These are phyloP conservation scores for Boleophthalmus pectinirostris DNA, from an alignment of 2,113 vertebrate genomes.

Conservation along the genomic window DNA sequence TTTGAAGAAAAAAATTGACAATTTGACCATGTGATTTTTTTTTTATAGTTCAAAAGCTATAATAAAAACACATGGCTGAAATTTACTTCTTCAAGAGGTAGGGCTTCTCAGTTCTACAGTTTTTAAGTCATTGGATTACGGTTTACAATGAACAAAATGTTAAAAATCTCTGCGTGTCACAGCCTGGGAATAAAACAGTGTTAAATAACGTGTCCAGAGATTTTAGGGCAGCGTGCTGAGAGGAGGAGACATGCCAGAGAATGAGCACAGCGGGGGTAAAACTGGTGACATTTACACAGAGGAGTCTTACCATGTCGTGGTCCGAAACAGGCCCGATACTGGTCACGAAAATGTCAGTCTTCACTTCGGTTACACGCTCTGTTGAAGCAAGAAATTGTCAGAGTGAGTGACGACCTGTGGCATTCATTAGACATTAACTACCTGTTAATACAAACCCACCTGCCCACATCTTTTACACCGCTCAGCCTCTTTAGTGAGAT, in stretches of 20 bases:
- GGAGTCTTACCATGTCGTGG: constrained; percentile 94
- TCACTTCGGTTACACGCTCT: constrained; percentile 99
- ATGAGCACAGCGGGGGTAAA: constrained; percentile 3
- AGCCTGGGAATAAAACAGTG: too few species aligned
- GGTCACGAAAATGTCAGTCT: constrained; percentile 99
- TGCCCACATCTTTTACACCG: constrained; percentile 74
- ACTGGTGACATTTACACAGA: constrained; percentile 66
- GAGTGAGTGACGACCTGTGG: constrained; percentile 83
- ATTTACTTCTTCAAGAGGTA: too few species aligned
- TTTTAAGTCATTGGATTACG: too few species aligned
- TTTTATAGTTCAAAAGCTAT: too few species aligned
- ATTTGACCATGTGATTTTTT: too few species aligned
- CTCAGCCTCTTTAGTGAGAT: constrained; percentile 50
- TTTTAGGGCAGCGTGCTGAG: constrained; percentile 10
- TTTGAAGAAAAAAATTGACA: too few species aligned
- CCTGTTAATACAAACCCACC: constrained; percentile 75
- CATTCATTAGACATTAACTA: constrained; percentile 78
- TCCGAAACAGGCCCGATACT: constrained; percentile 98
- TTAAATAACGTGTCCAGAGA: constrained; percentile 2
- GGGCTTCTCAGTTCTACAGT: too few species aligned
- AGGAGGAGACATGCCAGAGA: background rate
- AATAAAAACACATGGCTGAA: too few species aligned
- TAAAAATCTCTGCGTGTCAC: too few species aligned
- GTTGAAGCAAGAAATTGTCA: constrained; percentile 92
- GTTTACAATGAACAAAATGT: too few species aligned